Percentiles rank a stretch among this genome's conserved stretches.
Conservation (phyloP, 2,113 vertebrate genomes). For the Silurus glanis region DNA sequence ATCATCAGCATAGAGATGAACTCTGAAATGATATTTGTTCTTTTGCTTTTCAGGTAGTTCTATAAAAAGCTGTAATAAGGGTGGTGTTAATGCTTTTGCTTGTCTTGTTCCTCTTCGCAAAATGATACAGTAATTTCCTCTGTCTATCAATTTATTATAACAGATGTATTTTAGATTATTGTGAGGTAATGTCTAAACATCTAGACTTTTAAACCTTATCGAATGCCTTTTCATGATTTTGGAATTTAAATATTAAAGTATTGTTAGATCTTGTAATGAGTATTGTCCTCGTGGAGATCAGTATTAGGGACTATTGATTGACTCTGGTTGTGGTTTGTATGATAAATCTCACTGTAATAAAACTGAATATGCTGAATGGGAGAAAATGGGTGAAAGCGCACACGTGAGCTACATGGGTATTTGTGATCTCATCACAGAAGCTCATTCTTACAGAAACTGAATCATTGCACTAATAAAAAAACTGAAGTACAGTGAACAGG, state of each 20-base stretch:
- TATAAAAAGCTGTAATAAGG: constrained; percentile 6
- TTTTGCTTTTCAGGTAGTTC: background rate
- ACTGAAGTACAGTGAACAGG: constrained; percentile 5
- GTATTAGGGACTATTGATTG: background rate
- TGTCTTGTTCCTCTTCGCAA: background rate
- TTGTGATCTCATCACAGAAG: background rate
- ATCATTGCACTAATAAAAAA: background rate
- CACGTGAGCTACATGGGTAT: background rate
- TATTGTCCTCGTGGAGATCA: background rate
- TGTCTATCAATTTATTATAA: background rate
- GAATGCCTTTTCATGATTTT: background rate
- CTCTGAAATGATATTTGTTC: constrained; percentile 1
- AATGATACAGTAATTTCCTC: background rate
- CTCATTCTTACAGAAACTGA: background rate
- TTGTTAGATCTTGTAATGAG: background rate
- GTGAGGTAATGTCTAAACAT: background rate
- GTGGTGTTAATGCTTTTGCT: background rate
- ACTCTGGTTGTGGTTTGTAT: too few relatives aligned
- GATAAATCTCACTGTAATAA: background rate
- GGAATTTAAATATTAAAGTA: background rate
- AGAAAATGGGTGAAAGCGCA: background rate
- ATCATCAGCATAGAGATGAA: background rate
- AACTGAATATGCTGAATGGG: background rate
- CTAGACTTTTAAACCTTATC: background rate
- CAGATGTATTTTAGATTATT: background rate